A percentile compares a stretch with the other conserved stretches of the same genome.
phyloP scores from a whole-genome alignment of 2,113 vertebrate species.

The Syngnathus typhle region DNA sequence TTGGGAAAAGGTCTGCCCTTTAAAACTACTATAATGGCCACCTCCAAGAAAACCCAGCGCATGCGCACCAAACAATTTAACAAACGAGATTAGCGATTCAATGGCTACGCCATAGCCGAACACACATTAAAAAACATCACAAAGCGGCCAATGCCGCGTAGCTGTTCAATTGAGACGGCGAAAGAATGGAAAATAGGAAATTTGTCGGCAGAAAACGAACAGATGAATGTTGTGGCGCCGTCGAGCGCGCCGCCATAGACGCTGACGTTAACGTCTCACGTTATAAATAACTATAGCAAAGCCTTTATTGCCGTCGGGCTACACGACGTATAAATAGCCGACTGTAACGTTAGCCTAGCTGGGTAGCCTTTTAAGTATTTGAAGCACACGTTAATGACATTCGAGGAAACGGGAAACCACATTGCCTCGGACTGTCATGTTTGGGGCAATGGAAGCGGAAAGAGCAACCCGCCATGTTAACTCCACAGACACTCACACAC shows the following conservation, averaged over 20 bases:
- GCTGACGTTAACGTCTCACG: slow-evolving; percentile 26
- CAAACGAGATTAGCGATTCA: slow-evolving; percentile 24
- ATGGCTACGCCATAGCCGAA: slow-evolving; percentile 14
- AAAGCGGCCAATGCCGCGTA: background rate
- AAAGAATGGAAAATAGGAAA: background rate
- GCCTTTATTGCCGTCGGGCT: background rate
- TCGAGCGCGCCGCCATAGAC: slow-evolving; percentile 32
- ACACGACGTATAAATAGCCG: background rate
- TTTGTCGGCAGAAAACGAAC: background rate
- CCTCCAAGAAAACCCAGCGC: background rate
- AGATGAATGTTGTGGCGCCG: background rate
- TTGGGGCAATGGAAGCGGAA: slow-evolving; percentile 45
- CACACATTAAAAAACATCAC: background rate
- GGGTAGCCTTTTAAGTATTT: background rate
- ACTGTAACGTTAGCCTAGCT: background rate
- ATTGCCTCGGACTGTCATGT: slow-evolving; percentile 47
- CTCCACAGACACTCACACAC: slow-evolving; percentile 34
- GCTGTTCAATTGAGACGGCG: no score
- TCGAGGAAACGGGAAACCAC: background rate
- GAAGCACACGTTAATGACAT: background rate
- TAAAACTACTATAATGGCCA: slow-evolving; percentile 6
- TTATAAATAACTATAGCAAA: slow-evolving; percentile 22
- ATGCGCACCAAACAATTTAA: slow-evolving; percentile 40
- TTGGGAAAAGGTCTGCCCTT: background rate
- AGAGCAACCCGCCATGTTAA: slow-evolving; percentile 67